A percentile compares a stretch with the other conserved stretches of the same genome.
Conservation (phyloP, 2,113 vertebrate species). For the Laticauda laticaudata region DNA sequence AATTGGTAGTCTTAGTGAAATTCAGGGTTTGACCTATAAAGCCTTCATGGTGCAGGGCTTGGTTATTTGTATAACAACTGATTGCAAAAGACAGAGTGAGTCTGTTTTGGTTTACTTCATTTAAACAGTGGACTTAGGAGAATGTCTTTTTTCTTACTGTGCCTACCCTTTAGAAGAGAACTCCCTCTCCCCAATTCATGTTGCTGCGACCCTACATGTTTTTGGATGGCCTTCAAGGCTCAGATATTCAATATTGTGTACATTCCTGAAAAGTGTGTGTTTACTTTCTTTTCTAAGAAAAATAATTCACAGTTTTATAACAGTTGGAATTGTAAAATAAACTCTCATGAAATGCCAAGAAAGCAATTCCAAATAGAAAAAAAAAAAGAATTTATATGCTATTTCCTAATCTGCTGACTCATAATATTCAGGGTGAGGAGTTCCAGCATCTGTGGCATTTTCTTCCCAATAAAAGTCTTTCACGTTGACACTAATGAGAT, state of each 20-base stretch:
- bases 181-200: background rate
- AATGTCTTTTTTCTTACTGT: background rate
- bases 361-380: background rate
- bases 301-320: constrained; percentile 19
- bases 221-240: background rate
- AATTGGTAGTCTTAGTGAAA: background rate
- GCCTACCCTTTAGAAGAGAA: background rate
- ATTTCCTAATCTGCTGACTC: background rate
- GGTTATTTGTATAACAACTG: background rate
- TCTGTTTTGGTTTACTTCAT: background rate
- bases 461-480: background rate
- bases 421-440: background rate
- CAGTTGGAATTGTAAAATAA: background rate
- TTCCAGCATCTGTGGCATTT: background rate
- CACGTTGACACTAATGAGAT: background rate
- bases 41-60: background rate
- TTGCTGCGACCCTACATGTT: background rate
- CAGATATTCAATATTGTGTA: constrained; percentile 26
- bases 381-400: background rate
- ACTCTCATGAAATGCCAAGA: background rate
- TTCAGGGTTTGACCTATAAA: background rate
- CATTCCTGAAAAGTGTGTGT: constrained; percentile 19
- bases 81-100: background rate
- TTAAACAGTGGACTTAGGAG: background rate
- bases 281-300: constrained; percentile 26